Conservation (phyloP, 2,888 invertebrate genomes). For the Amphipoea lucens region DNA sequence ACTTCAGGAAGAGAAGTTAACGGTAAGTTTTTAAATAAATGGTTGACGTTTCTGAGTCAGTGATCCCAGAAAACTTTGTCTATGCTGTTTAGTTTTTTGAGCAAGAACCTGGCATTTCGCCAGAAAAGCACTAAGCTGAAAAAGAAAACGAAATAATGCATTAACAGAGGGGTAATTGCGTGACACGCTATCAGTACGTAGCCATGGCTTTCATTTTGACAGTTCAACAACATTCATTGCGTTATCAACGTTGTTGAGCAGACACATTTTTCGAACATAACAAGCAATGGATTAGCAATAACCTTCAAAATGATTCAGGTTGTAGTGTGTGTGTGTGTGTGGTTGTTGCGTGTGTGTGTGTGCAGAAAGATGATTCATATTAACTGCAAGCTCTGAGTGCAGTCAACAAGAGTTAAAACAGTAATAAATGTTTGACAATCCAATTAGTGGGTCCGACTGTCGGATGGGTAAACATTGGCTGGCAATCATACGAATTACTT, state of each 20-base stretch:
- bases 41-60: slow-evolving; percentile 14
- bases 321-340: background rate
- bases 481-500: slow-evolving; percentile 35
- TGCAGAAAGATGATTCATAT: background rate
- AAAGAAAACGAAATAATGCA: slow-evolving; percentile 15
- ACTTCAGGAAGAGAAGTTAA: slow-evolving; percentile 7
- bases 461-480: slow-evolving; percentile 34
- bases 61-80: slow-evolving; percentile 11
- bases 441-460: slow-evolving; percentile 55
- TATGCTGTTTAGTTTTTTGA: slow-evolving; percentile 24
- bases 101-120: slow-evolving; percentile 27
- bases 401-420: slow-evolving; percentile 32
- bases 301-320: background rate
- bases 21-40: slow-evolving; percentile 30
- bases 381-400: slow-evolving; percentile 21
- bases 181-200: background rate
- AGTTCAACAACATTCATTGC: background rate
- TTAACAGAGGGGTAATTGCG: background rate
- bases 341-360: no score
- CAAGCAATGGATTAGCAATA: background rate
- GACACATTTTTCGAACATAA: background rate
- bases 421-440: slow-evolving; percentile 62
- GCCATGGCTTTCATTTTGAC: background rate
- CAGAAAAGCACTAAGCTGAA: slow-evolving; percentile 20
- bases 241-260: background rate